Percentiles rank a stretch among this genome's conserved stretches.
These are phyloP conservation scores for Rattus rattus DNA, from an alignment of 2,113 vertebrate species.

Conservation along the genomic window DNA sequence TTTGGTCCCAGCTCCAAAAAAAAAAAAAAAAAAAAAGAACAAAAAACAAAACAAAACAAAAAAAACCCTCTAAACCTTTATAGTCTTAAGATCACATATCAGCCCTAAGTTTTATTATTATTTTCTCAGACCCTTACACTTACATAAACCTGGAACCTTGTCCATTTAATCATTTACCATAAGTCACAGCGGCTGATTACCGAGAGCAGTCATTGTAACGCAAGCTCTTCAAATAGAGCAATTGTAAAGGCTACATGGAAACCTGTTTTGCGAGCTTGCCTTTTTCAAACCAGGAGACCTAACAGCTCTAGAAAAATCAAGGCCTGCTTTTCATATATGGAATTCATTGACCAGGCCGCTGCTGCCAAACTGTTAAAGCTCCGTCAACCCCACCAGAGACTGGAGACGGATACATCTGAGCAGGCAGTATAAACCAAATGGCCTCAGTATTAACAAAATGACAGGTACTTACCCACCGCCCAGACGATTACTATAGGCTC, in stretches of 20 bases:
- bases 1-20: no score
- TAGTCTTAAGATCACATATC: neutral
- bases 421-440: neutral
- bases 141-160: neutral
- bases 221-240: neutral
- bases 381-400: neutral
- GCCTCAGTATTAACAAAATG: neutral
- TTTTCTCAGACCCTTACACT: neutral
- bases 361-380: neutral
- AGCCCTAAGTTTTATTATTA: neutral
- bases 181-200: neutral
- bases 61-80: neutral
- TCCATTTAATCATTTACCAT: neutral
- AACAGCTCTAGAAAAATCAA: neutral
- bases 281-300: neutral
- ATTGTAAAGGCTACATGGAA: neutral
- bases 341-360: neutral
- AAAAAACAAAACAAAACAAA: no score
- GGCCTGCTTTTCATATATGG: neutral
- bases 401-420: neutral
- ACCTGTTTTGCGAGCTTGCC: neutral
- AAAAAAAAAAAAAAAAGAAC: no score
- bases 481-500: neutral
- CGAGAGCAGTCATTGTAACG: neutral
- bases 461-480: neutral